A percentile compares a stretch with the other conserved stretches of the same genome.
phyloP scores from a whole-genome alignment of 2,797 vertebrate species.

The Limnodromus scolopaceus region DNA sequence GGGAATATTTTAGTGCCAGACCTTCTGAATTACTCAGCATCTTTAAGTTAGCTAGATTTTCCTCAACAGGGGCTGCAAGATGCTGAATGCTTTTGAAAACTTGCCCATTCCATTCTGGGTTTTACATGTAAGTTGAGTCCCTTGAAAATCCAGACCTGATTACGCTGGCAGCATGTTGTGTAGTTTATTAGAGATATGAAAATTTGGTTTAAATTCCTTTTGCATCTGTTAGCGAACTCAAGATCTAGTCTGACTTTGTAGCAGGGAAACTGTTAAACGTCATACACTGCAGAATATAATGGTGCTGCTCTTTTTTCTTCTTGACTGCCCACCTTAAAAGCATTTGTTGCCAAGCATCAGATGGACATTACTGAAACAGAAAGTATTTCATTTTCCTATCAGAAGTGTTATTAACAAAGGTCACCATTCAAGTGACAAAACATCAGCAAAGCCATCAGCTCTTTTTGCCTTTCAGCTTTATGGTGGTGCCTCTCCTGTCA shows the following conservation, averaged over 20 bases:
- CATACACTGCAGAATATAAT: background rate
- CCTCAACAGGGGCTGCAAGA: background rate
- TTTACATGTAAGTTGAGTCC: background rate
- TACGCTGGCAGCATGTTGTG: background rate
- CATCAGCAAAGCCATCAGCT: background rate
- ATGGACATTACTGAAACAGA: background rate
- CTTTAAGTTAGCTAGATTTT: background rate
- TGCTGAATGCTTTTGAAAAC: background rate
- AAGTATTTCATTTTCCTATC: constrained; percentile 29
- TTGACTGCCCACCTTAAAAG: background rate
- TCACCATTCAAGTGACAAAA: background rate
- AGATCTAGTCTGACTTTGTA: background rate
- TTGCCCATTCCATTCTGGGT: background rate
- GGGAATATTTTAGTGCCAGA: background rate
- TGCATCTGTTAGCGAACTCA: constrained; percentile 22
- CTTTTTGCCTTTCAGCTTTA: background rate
- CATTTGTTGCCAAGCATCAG: background rate
- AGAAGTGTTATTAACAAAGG: background rate
- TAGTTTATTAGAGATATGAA: background rate
- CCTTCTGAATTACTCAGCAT: background rate
- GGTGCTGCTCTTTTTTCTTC: background rate
- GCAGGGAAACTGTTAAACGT: background rate
- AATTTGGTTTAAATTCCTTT: constrained; percentile 1
- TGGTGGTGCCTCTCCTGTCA: background rate
- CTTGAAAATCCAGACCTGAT: constrained; percentile 1